phyloP scores from a whole-genome alignment of 2,888 invertebrate species.

The Polyploca ridens region DNA sequence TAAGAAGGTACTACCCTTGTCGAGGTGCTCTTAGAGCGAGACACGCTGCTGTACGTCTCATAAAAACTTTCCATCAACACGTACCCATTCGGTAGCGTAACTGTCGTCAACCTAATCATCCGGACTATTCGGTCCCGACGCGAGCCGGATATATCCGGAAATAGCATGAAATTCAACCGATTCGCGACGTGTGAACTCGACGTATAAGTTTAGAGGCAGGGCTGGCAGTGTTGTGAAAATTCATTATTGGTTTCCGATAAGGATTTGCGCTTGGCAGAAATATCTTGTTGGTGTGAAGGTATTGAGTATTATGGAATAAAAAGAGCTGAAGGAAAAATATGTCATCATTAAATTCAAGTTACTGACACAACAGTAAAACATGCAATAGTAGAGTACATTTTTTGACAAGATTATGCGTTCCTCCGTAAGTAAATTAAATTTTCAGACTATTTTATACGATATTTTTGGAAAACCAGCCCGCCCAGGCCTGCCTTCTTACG shows the following conservation, averaged over 20 bases:
- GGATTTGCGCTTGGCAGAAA: neutral
- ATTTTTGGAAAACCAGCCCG: too few species aligned
- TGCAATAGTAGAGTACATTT: too few species aligned
- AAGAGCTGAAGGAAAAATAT: neutral
- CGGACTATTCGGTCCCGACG: neutral
- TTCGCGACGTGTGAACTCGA: neutral
- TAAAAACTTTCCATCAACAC: neutral
- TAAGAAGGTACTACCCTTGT: too few species aligned
- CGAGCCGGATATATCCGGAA: constrained; percentile 3
- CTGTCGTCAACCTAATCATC: neutral
- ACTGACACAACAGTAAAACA: too few species aligned
- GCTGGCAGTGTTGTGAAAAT: neutral
- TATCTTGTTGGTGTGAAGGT: neutral
- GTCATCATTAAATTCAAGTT: too few species aligned
- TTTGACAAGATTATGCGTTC: too few species aligned
- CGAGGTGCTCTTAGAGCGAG: too few species aligned
- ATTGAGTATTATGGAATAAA: neutral
- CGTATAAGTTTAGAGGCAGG: neutral
- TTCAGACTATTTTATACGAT: too few species aligned
- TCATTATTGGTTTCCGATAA: neutral
- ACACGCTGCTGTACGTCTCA: too few species aligned
- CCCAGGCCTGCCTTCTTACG: too few species aligned
- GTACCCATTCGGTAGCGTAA: neutral
- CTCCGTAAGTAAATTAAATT: too few species aligned
- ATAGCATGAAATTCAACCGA: neutral